Base-by-base conservation (phyloP, 2,113 vertebrate species). In the Natator depressus region DNA sequence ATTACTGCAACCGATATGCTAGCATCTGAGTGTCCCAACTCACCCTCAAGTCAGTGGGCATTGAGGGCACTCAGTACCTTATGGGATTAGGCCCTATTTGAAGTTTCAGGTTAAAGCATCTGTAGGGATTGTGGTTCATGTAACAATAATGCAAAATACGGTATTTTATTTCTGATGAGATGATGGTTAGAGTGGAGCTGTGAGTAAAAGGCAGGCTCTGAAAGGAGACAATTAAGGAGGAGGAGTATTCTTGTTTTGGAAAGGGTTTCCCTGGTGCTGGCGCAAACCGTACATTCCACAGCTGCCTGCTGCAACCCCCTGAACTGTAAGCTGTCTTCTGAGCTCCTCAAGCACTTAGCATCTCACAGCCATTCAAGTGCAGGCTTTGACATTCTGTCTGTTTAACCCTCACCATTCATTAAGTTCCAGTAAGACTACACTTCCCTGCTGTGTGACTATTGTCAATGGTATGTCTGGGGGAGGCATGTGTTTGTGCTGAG, bases 181-280 rank as follows among this genome's bases (percentile, higher is more conserved):
- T 89, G 54, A 38, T 3, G 0, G 31, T 14, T 75, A 22, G 82
- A 93, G 80, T 2, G 1, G 53, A 82, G 82, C 82, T 65, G 57
- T 31, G 91, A 88, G 85, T 95, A 90, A 84, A 92, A 87, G 82
- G 82, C 92, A 89, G 88, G 85, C 82, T 96, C 92, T 94, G 91
- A 94, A 96, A 93, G 0, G 8, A 92, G 87, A 95, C 91, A 91
- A 29, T 84, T 82, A 55, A 47, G 90, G 49, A 82, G 75, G 94
- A 91, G 51, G 95, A 84, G 62, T 85, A 84, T 42, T 94, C 97
- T 98, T 98, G 98, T 98, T 99, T 99, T 98, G 98, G 98, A 98
- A 98, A 99, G 98, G 98, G 98, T 98, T 99, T 99, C 99, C 98
- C 98, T 96, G 89, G 94, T 25, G 97, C 98, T 99, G 99, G 98